Base-by-base conservation (phyloP, 2,113 vertebrate genomes). In the Pleuronectes platessa region DNA sequence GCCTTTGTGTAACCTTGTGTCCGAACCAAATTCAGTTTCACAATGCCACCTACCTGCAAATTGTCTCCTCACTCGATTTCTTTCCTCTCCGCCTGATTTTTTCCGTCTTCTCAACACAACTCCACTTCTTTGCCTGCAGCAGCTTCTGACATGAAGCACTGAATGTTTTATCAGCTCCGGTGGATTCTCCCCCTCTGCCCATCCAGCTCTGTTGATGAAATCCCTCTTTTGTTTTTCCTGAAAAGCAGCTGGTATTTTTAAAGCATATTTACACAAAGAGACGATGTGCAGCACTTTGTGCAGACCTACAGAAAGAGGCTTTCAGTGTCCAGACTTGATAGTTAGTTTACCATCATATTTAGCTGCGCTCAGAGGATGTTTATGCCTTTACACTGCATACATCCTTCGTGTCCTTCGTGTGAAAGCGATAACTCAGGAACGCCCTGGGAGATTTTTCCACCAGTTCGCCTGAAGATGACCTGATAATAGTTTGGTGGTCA, bases 111-210 rank as follows among this genome's bases (percentile, higher is more conserved):
- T 77, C 73, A 58, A 45, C 63, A 55, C 79, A 60, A 23, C 58
- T 76, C 69, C 24, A 12, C 75, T 73, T 69, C 71, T 74, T 86
- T 76, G 76, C 85, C 82, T 88, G 81, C 70, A 74, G 88, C 80
- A 82, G 76, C 76, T 86, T 92, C 86, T 90, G 88, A 94, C 87
- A 88, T 68, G 84, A 90, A 89, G 84, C 63, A 27, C 80, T 92
- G 84, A 92, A 92, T 92, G 90, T 91, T 93, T 93, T 81, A 92
- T 91, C 84, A 88, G 73, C 77, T 78, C 68, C 79, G 80, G 81
- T 91, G 78, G 79, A 75, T 84, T 68, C 51, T 47, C 69, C 68
- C 66, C n/a, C 68, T 73, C 83, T 70, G 64, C 74, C 78, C 82
- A 76, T 78, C 69, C 71, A 55, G 79, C 68, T 79, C 73, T 86